A percentile compares a stretch with the other conserved stretches of the same genome.
These are phyloP conservation scores for Caenorhabditis panamensis DNA, from an alignment of 2,888 invertebrate genomes.

Conservation along the genomic window DNA sequence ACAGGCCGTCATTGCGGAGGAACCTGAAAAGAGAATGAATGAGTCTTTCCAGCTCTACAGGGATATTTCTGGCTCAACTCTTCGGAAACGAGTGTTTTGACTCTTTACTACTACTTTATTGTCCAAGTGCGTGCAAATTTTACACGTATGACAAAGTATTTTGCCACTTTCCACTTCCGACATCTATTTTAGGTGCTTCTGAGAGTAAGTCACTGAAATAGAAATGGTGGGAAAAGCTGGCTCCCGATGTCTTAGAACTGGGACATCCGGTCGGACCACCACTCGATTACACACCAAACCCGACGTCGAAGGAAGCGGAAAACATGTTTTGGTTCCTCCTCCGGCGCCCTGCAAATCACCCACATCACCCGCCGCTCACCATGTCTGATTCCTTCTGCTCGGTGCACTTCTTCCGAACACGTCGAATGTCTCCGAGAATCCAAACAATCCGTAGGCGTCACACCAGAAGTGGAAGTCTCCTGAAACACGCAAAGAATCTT, in stretches of 20 bases:
- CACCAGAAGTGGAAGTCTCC: conserved; percentile 73
- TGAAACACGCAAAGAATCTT: conserved; percentile 32
- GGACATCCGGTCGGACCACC: conserved; percentile 24
- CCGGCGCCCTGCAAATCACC: background rate
- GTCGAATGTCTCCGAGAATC: conserved; percentile 66
- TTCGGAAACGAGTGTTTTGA: no score
- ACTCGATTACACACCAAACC: conserved; percentile 6
- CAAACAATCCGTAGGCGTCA: conserved; percentile 71
- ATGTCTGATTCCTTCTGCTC: conserved; percentile 63
- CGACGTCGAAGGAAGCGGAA: background rate
- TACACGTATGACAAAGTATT: background rate
- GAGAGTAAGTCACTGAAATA: conserved; percentile 6
- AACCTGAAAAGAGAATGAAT: conserved; percentile 56
- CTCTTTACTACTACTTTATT: no score
- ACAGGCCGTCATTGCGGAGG: conserved; percentile 65
- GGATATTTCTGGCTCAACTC: no score
- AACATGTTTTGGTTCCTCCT: conserved; percentile 20
- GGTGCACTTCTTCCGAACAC: conserved; percentile 70
- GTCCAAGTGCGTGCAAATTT: no score
- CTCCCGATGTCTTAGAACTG: conserved; percentile 5
- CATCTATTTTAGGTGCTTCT: background rate
- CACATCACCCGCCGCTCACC: conserved; percentile 49
- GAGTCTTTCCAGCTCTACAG: background rate
- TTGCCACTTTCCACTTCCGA: background rate
- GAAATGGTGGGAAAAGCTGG: background rate